Percentiles rank a stretch among this genome's conserved stretches.
These are phyloP conservation scores for Etheostoma perlongum DNA, from an alignment of 2,797 vertebrate genomes.

Conservation along the genomic window DNA sequence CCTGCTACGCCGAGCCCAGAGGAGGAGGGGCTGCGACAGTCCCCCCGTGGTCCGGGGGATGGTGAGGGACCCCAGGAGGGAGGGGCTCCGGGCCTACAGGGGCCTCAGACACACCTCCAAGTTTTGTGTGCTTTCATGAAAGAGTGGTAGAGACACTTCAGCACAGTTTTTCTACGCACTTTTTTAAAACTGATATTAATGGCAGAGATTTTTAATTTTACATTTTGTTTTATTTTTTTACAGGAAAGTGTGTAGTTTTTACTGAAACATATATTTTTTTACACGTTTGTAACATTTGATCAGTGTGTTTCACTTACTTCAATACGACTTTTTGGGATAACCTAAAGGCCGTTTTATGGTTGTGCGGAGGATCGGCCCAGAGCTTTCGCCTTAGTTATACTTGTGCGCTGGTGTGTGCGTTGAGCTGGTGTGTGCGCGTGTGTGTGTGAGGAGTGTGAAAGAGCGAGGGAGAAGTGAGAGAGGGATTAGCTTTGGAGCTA, in stretches of 20 bases:
- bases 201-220: neutral
- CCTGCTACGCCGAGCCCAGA: conserved; percentile 89
- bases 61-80: conserved; percentile 86
- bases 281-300: conserved; percentile 21
- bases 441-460: no score
- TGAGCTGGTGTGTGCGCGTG: no score
- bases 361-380: no score
- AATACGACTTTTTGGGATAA: neutral
- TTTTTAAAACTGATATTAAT: conserved; percentile 6
- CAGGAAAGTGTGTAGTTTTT: neutral
- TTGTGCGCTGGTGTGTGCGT: no score
- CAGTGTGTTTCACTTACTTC: neutral
- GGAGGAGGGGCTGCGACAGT: conserved; percentile 85
- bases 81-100: conserved; percentile 84
- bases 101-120: conserved; percentile 92
- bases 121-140: conserved; percentile 86
- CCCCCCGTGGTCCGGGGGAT: conserved; percentile 86
- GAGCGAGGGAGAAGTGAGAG: no score
- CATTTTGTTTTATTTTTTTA: neutral
- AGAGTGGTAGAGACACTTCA: neutral
- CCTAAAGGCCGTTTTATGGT: neutral
- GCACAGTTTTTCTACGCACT: conserved; percentile 19
- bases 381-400: no score
- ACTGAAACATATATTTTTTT: neutral
- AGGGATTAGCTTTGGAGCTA: no score